A percentile compares a stretch with the other conserved stretches of the same genome.
Evolutionary conservation across 2,797 vertebrate genomes (phyloP).

Genomic region (Coendou prehensilis): DNA sequence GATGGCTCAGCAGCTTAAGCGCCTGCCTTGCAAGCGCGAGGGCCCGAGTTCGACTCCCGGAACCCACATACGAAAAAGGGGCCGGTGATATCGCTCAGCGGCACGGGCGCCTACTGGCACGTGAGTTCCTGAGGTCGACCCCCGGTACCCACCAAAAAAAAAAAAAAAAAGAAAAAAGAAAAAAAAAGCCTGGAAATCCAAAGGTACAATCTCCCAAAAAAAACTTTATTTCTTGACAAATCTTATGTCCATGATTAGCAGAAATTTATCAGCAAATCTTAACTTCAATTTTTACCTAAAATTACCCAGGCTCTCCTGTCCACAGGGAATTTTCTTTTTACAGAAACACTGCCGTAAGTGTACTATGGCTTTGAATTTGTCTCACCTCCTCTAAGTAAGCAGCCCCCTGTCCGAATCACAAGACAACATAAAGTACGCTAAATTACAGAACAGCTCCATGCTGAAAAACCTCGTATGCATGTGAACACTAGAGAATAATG

Average conservation of each 20-base stretch:
- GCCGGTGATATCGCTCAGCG: no score
- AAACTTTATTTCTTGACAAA: conserved; percentile 31
- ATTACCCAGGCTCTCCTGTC: not conserved
- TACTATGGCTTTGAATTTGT: not conserved
- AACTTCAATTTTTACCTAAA: conserved; percentile 49
- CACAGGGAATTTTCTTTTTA: not conserved
- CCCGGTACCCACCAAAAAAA: no score
- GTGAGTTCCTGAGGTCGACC: no score
- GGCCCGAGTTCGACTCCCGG: no score
- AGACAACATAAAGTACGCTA: not conserved
- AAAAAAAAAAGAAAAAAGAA: not conserved
- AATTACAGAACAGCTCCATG: not conserved
- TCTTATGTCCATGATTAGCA: conserved; percentile 5
- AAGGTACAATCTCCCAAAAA: conserved; percentile 6
- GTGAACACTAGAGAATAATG: not conserved
- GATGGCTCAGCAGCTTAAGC: no score
- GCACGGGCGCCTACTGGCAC: no score
- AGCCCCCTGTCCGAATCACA: not conserved
- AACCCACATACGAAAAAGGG: no score
- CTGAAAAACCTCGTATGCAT: not conserved
- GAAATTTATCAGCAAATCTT: conserved; percentile 47
- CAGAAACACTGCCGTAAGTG: not conserved
- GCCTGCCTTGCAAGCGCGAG: no score
- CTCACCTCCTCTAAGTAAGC: not conserved
- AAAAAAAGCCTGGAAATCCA: not conserved